Evolutionary conservation across 1,140 invertebrate species (phyloP).

Genomic region (Lasioglossum albipes): DNA sequence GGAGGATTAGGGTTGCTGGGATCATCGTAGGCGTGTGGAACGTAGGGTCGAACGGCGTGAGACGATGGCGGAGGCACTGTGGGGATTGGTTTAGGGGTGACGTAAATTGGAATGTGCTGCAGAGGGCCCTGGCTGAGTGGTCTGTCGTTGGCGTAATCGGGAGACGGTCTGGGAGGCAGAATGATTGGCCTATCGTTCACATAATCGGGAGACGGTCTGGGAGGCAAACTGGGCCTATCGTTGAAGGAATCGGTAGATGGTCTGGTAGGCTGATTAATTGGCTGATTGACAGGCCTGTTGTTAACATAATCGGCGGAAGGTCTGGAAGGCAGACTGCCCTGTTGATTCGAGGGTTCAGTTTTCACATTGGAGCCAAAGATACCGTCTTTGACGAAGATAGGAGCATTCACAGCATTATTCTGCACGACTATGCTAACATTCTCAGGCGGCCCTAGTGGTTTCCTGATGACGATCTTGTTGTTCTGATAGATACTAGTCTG

Average conservation of each 20-base stretch:
- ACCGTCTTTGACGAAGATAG: constrained; percentile 71
- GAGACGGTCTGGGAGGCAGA: neutral
- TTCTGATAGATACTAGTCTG: constrained; percentile 72
- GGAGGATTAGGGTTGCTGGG: constrained; percentile 74
- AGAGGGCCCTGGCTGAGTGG: neutral
- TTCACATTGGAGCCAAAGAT: constrained; percentile 63
- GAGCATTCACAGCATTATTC: constrained; percentile 74
- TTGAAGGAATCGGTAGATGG: neutral
- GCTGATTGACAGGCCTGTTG: neutral
- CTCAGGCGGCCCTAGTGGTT: constrained; percentile 68
- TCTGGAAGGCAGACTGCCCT: neutral
- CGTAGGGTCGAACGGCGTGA: constrained; percentile 51
- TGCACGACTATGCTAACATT: constrained; percentile 74
- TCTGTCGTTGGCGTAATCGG: neutral
- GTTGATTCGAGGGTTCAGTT: neutral
- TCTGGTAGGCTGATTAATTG: neutral
- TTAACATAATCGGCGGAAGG: neutral
- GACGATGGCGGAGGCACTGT: constrained; percentile 45
- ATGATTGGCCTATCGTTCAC: no score
- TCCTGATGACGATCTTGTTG: constrained; percentile 69
- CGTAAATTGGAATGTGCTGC: neutral
- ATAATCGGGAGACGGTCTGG: no score
- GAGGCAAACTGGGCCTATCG: neutral
- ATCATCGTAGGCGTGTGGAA: constrained; percentile 68
- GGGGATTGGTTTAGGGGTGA: constrained; percentile 37